phyloP scores from a whole-genome alignment of 2,888 invertebrate genomes.

The Athetis lepigone region DNA sequence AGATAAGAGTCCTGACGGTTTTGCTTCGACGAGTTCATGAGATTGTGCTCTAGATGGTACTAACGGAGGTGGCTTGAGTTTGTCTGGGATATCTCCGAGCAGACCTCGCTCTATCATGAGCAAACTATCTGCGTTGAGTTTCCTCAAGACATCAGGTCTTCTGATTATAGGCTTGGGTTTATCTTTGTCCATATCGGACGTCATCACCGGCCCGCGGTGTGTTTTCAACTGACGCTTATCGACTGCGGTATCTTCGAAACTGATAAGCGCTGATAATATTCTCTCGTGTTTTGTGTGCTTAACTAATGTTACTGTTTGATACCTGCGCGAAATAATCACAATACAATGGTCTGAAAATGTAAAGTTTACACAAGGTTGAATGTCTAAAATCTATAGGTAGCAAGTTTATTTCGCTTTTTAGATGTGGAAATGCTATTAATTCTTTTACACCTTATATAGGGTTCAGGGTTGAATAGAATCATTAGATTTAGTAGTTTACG shows the following conservation, averaged over 20 bases:
- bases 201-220: conserved; percentile 78
- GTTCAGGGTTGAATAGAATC: conserved; percentile 27
- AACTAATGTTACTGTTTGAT: conserved; percentile 45
- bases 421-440: not conserved
- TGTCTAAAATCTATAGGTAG: conserved; percentile 2
- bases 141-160: conserved; percentile 82
- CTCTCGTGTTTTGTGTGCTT: conserved; percentile 61
- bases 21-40: conserved; percentile 82
- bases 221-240: conserved; percentile 80
- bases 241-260: conserved; percentile 72
- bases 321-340: conserved; percentile 47
- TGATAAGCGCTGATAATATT: conserved; percentile 82
- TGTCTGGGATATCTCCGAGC: conserved; percentile 83
- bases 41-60: conserved; percentile 79
- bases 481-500: conserved; percentile 29
- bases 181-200: conserved; percentile 83
- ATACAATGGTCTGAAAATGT: conserved; percentile 21
- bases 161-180: conserved; percentile 73
- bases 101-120: conserved; percentile 84
- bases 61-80: conserved; percentile 79
- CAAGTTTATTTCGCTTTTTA: not conserved
- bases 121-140: conserved; percentile 83
- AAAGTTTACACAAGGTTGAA: conserved; percentile 5
- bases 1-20: conserved; percentile 84
- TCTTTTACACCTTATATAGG: not conserved